A percentile compares a stretch with the other conserved stretches of the same genome.
phyloP scores from a whole-genome alignment of 2,888 invertebrate genomes.

The Mythimna loreyi region DNA sequence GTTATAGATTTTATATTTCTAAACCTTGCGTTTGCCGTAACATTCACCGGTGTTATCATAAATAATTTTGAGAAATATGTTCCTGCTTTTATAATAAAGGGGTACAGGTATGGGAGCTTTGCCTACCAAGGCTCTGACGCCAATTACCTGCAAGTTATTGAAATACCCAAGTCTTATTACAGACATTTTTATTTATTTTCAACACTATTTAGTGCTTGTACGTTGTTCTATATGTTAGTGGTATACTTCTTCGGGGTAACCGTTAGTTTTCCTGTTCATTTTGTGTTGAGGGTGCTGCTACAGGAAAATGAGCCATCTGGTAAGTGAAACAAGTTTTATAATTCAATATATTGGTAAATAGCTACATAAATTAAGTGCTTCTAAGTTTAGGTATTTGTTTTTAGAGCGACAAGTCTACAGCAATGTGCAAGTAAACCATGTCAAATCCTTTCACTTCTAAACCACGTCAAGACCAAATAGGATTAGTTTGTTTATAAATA shows the following conservation, averaged over 20 bases:
- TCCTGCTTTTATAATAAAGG: conserved; percentile 92
- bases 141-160: conserved; percentile 86
- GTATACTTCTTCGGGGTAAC: conserved; percentile 87
- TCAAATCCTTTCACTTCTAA: conserved; percentile 47
- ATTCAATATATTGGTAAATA: neutral
- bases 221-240: conserved; percentile 85
- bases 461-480: conserved; percentile 14
- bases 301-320: conserved; percentile 87
- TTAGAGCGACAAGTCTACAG: conserved; percentile 8
- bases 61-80: conserved; percentile 92
- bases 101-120: conserved; percentile 94
- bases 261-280: conserved; percentile 86
- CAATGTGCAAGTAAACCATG: conserved; percentile 17
- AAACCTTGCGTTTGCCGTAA: conserved; percentile 83
- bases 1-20: conserved; percentile 86
- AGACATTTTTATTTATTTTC: conserved; percentile 95
- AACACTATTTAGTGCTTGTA: conserved; percentile 88
- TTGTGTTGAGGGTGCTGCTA: conserved; percentile 86
- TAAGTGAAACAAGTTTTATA: conserved; percentile 72
- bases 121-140: conserved; percentile 89
- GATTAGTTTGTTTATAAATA: neutral
- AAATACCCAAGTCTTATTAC: conserved; percentile 95
- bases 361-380: neutral
- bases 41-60: conserved; percentile 91
- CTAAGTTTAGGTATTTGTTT: neutral